These are phyloP conservation scores for Pomatostomus ruficeps DNA, from an alignment of 2,113 vertebrate species.

Conservation along the genomic window DNA sequence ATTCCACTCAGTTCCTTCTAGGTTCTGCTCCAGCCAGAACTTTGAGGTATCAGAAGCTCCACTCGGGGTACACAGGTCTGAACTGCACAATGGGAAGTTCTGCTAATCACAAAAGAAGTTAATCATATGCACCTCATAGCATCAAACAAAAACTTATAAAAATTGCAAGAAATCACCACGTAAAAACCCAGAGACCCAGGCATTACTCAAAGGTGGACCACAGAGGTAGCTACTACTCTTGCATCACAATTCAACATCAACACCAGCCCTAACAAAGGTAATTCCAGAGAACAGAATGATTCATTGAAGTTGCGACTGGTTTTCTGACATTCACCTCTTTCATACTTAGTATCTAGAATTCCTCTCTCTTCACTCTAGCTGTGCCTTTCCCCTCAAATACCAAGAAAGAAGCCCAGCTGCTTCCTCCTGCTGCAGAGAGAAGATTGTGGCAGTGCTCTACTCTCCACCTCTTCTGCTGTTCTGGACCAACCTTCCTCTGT, in stretches of 20 bases:
- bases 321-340: background rate
- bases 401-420: background rate
- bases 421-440: background rate
- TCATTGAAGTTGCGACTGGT: background rate
- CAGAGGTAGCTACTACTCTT: background rate
- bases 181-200: background rate
- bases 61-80: fast-evolving
- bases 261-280: background rate
- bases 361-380: background rate
- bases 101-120: background rate
- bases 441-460: background rate
- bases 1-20: background rate
- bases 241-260: background rate
- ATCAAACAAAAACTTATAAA: background rate
- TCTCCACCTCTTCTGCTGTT: background rate
- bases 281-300: background rate
- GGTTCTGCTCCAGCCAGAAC: background rate
- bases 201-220: background rate
- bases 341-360: background rate
- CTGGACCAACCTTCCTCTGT: background rate
- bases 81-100: background rate
- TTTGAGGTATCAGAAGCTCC: background rate
- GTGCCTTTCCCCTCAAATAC: background rate
- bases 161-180: background rate
- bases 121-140: background rate